A percentile compares a stretch with the other conserved stretches of the same genome.
Evolutionary conservation across 2,888 invertebrate species (phyloP).

Genomic region (Hedychridium roseum): DNA sequence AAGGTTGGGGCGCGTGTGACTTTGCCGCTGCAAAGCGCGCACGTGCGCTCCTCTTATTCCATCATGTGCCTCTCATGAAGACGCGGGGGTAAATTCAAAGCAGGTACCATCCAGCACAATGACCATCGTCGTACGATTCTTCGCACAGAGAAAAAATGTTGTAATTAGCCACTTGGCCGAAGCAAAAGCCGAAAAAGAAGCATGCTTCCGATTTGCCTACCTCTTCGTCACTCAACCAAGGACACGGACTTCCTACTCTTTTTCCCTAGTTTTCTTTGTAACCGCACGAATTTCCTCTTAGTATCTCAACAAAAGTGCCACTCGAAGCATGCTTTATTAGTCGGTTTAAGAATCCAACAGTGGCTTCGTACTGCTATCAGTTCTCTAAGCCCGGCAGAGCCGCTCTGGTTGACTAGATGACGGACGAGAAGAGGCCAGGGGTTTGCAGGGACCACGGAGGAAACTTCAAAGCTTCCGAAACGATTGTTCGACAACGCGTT

Average conservation of each 20-base stretch:
- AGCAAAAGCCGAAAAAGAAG: not conserved
- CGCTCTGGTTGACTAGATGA: not conserved
- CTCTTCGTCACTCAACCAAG: no score
- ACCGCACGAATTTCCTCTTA: no score
- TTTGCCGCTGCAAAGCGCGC: constrained; percentile 35
- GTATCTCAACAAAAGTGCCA: no score
- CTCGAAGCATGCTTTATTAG: no score
- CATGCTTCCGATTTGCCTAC: not conserved
- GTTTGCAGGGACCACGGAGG: constrained; percentile 28
- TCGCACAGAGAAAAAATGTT: constrained; percentile 29
- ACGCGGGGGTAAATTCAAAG: constrained; percentile 39
- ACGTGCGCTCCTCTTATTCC: constrained; percentile 4
- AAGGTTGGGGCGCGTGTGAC: constrained; percentile 17
- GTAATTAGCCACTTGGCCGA: constrained; percentile 47
- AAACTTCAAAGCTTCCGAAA: constrained; percentile 56
- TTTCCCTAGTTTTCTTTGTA: no score
- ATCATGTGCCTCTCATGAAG: constrained; percentile 11
- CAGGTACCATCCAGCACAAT: constrained; percentile 49
- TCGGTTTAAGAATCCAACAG: no score
- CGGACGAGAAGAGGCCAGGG: constrained; percentile 12
- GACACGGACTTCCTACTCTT: no score
- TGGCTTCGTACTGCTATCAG: no score
- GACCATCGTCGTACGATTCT: constrained; percentile 44
- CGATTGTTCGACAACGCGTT: constrained; percentile 51
- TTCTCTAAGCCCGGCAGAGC: no score